phyloP scores from a whole-genome alignment of 2,888 invertebrate genomes.

The Torymus tubicola region DNA sequence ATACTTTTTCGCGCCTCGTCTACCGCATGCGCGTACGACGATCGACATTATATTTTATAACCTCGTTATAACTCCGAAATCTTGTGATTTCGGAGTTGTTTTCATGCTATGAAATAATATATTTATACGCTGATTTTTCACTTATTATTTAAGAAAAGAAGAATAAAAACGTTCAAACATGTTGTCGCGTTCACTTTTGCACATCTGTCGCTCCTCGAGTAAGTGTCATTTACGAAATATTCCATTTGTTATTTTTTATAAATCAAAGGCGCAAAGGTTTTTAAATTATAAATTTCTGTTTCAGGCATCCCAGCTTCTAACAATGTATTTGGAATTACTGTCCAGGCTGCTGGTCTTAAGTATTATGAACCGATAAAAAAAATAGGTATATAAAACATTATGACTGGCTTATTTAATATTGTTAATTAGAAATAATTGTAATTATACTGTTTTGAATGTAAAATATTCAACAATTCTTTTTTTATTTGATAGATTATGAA shows the following conservation, averaged over 20 bases:
- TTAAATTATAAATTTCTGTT: constrained; percentile 7
- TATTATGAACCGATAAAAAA: constrained; percentile 83
- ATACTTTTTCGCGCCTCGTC: too few species aligned
- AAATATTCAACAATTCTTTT: constrained; percentile 14
- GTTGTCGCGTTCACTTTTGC: constrained; percentile 24
- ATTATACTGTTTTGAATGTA: constrained; percentile 38
- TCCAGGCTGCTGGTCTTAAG: constrained; percentile 81
- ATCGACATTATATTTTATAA: too few species aligned
- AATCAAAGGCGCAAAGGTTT: constrained; percentile 7
- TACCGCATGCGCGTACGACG: too few species aligned
- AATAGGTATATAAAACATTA: constrained; percentile 77
- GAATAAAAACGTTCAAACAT: constrained; percentile 29
- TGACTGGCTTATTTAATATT: too few species aligned
- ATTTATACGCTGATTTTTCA: not conserved
- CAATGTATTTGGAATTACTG: constrained; percentile 32
- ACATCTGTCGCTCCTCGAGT: constrained; percentile 21
- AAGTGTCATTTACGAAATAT: constrained; percentile 17
- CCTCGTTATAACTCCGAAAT: too few species aligned
- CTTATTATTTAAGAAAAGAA: not conserved
- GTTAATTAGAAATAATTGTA: too few species aligned
- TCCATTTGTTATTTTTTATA: not conserved
- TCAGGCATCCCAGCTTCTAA: constrained; percentile 13
- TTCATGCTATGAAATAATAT: too few species aligned
- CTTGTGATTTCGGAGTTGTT: too few species aligned
- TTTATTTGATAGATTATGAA: constrained; percentile 65